Base-by-base conservation (phyloP, 2,888 invertebrate genomes). In the Schrankia costaestrigalis region DNA sequence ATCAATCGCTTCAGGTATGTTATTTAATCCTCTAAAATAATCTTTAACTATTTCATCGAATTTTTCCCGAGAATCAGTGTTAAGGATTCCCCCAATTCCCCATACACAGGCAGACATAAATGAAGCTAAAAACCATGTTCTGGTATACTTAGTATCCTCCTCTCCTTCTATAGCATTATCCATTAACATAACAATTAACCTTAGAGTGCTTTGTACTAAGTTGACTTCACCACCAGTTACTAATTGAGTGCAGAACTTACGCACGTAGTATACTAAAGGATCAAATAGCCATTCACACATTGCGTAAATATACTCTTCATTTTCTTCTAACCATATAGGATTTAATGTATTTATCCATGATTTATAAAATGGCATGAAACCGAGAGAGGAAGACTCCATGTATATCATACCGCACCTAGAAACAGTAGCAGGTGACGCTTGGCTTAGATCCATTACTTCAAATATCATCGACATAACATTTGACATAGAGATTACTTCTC, bases 341-440 rank as follows among this genome's bases (percentile, higher is more conserved):
- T 90, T 91, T 11, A 91, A 78, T 8, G 80, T 89, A 6, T 91
- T 90, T 1, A 96, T 56, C 97, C 97, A 97, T 0, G 96, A 95
- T 45, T 90, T 90, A 13, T 94, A 90, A 60, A 96, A 92, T 0
- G 96, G 93, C 45, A 89, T 83, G 92, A 96, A 97, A 2, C 97
- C 97, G 3, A 97, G 84, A 1, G 94, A 92, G 1, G 89, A 74
- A 0, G 97, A 94, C 75, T 98, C 97, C 89, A 97, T 91, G 71
- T 95, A 96, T 53, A 96, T 94, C 95, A 96, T 96, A 26, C 96
- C 96, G 75, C 96, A 96, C 33, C 96, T 90, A 8, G 95, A 95
- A 9, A 96, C 95, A 3, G 96, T 96, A 3, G 96, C 96, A 11
- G 96, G 96, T 0, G 94, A 94, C 0, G 94, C 94, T 81, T 95